Conservation (phyloP, 2,113 vertebrate genomes). For the Ceuthmochares aereus region DNA sequence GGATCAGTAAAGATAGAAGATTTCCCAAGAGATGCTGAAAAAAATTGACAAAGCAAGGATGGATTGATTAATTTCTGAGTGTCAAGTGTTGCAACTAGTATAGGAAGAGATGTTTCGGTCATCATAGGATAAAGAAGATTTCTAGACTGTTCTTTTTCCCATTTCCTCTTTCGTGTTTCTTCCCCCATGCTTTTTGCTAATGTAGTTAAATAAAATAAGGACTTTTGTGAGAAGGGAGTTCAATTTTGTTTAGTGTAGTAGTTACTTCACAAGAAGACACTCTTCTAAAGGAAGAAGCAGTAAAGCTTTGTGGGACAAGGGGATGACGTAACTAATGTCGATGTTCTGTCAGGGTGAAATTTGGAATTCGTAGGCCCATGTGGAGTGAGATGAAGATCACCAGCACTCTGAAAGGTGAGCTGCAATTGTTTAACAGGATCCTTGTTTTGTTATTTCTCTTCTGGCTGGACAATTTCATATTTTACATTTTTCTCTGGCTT, state of each 20-base stretch:
- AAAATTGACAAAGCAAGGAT: background rate
- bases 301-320: background rate
- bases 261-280: background rate
- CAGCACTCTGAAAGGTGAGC: background rate
- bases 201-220: background rate
- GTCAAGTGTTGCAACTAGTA: background rate
- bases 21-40: background rate
- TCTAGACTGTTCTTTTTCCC: background rate
- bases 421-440: background rate
- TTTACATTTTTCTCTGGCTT: background rate
- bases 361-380: background rate
- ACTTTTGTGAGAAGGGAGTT: background rate
- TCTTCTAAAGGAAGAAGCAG: background rate
- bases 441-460: background rate
- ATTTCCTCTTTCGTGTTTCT: background rate
- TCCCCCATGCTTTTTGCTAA: background rate
- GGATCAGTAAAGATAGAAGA: background rate
- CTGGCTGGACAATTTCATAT: background rate
- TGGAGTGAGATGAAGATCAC: background rate
- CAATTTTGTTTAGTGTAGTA: background rate
- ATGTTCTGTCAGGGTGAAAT: background rate
- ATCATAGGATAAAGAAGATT: background rate
- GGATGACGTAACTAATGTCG: background rate
- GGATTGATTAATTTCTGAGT: background rate
- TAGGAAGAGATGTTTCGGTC: background rate